Percentiles rank a stretch among this genome's conserved stretches.
Evolutionary conservation across 2,113 vertebrate genomes (phyloP).

Genomic region (Burhinus oedicnemus): DNA sequence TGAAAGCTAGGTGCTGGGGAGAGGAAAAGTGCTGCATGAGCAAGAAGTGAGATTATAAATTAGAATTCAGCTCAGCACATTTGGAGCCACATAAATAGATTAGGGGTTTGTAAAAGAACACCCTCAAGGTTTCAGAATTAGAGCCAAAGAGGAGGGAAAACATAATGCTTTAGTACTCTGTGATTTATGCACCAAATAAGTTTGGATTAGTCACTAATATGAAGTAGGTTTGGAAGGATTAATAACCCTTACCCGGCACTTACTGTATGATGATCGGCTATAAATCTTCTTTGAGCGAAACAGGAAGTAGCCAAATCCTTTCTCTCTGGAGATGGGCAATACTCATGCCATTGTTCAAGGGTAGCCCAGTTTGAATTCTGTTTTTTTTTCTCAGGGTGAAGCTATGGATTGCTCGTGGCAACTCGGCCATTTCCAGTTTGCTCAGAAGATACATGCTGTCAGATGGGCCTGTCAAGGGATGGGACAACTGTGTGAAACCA

Average conservation of each 20-base stretch:
- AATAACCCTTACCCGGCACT: slow-evolving; percentile 43
- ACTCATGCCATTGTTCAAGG: neutral
- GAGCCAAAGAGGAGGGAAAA: slow-evolving; percentile 42
- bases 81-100: slow-evolving; percentile 38
- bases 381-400: neutral
- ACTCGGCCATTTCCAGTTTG: neutral
- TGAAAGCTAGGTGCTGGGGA: slow-evolving; percentile 10
- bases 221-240: slow-evolving; percentile 50
- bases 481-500: neutral
- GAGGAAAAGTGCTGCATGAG: slow-evolving; percentile 1
- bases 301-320: neutral
- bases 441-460: neutral
- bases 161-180: neutral
- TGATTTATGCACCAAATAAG: slow-evolving; percentile 56
- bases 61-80: slow-evolving; percentile 29
- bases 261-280: slow-evolving; percentile 27
- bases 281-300: neutral
- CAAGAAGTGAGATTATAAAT: slow-evolving; percentile 44
- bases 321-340: neutral
- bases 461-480: neutral
- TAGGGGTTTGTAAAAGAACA: slow-evolving; percentile 23
- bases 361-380: neutral
- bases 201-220: slow-evolving; percentile 48
- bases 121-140: slow-evolving; percentile 57
- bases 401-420: neutral